Base-by-base conservation (phyloP, 2,113 vertebrate species). In the Pseudopodoces humilis region DNA sequence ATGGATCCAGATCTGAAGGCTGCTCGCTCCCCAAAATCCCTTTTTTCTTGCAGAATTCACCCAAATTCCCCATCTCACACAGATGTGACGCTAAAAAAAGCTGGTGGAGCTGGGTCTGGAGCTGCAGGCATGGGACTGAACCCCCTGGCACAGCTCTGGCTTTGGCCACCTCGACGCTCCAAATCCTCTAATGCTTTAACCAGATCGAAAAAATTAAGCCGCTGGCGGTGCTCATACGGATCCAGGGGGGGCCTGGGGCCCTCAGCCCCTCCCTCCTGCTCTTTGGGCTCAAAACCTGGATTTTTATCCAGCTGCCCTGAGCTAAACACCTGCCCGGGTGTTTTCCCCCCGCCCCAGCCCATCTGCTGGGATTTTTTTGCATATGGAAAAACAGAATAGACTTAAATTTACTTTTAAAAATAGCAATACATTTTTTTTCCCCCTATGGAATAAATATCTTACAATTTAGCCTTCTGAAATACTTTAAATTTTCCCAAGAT, bases 181-280 rank as follows among this genome's bases (percentile, higher is more conserved):
- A 86, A 97, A 95, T 93, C 95, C 94, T 67, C 93, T 96, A 96
- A 97, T 93, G 84, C 94, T 83, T 95, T 96, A 97, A 97, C 94
- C 94, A 94, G 96, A 95, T 97, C 84, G 58, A 93, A 97, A 97
- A 97, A 96, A 97, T 95, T 95, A 97, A 97, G 95, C 95, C 0
- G 68, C 95, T 95, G 49, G 28, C 19, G 4, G 81, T 12, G 33
- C 62, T 91, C 88, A 23, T 35, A 80, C 24, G 0, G 1, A 24
- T 6, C 56, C 64, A 43, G 87, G 70, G 77, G 84, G 78, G 79
- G 52, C 59, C 50, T 0, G n/a, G 74, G 52, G 68, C 49, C 30
- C 76, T 50, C 12, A 3, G 90, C 69, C 67, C 85, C 74, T 50
- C 82, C 86, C 1, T 15, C 33, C 80, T 33, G 60, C 78, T 82